phyloP scores from a whole-genome alignment of 2,888 invertebrate species.

The Lottia gigantea region DNA sequence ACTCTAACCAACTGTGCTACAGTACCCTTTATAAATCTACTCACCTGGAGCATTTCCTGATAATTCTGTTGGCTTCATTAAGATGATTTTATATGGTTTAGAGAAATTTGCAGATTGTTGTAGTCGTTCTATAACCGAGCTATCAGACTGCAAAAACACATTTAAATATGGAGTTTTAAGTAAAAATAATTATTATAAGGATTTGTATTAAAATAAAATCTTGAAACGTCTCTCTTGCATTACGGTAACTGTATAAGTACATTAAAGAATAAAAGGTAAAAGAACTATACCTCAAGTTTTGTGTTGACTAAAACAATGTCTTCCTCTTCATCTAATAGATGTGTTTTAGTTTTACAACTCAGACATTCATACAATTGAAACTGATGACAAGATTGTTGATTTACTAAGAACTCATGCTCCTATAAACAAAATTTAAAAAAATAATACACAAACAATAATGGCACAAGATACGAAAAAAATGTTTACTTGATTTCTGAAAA shows the following conservation, averaged over 20 bases:
- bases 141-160: constrained; percentile 26
- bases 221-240: too few species aligned
- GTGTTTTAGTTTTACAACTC: constrained; percentile 5
- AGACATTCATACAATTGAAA: constrained; percentile 9
- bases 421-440: not conserved
- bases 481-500: too few species aligned
- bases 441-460: too few species aligned
- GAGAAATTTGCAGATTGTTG: constrained; percentile 72
- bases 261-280: too few species aligned
- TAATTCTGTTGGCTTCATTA: constrained; percentile 69
- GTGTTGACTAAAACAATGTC: not conserved
- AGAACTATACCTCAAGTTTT: constrained; percentile 3
- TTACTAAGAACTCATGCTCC: constrained; percentile 3
- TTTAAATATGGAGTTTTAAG: too few species aligned
- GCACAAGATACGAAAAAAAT: too few species aligned
- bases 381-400: constrained; percentile 3
- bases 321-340: not conserved
- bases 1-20: too few species aligned
- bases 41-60: constrained; percentile 19
- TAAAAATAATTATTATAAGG: too few species aligned
- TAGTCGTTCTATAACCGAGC: constrained; percentile 39
- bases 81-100: constrained; percentile 78
- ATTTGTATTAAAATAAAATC: too few species aligned
- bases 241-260: too few species aligned
- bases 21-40: not conserved